Evolutionary conservation across 2,797 vertebrate species (phyloP), one percentile per base, ranked within the genome.

Genomic region (Anableps anableps): DNA sequence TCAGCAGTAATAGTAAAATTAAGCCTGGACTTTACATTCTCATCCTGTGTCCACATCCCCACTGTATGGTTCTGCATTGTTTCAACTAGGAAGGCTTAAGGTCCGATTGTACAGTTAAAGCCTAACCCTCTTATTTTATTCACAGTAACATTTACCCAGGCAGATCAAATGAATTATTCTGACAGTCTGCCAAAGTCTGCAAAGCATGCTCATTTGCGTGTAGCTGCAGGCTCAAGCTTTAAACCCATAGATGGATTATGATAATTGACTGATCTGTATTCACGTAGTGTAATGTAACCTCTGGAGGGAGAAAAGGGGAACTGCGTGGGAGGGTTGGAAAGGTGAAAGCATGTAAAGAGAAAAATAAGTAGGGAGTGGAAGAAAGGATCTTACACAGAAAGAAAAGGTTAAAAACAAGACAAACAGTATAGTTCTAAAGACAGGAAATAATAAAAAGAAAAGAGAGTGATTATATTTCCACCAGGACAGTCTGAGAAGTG

Each of bases 251-350:
- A 74, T 9, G 16, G 74, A 81, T 90, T 85, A 90, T 78, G 73
- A 73, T 82, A 86, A 91, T 80, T 86, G 77, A 50, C 83, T 88
- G 78, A 91, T 92, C 87, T 87, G 80, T 84, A 85, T 88, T 91
- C 86, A 91, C 75, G 77, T 87, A 60, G 76, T 77, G 78, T 80
- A 79, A 77, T 83, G 47, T 64, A 88, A 41, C 87, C 78, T 45
- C 55, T 71, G 78, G 79, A 74, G 36, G 26, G 73, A 36, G 80
- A 72, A 48, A 58, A 47, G 74, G 80, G 79, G 66, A 53, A 60
- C 19, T 74, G 75, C 62, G 83, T 81, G 29, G 82, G 81, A 89
- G 78, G 43, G 5, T 6, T 45, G 80, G 83, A 80, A 83, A 87
- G 83, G 79, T 90, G 82, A 81, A 78, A 80, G 80, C 38, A 5